These are phyloP conservation scores for Leucopsar rothschildi DNA, from an alignment of 2,113 vertebrate species.

Conservation along the genomic window DNA sequence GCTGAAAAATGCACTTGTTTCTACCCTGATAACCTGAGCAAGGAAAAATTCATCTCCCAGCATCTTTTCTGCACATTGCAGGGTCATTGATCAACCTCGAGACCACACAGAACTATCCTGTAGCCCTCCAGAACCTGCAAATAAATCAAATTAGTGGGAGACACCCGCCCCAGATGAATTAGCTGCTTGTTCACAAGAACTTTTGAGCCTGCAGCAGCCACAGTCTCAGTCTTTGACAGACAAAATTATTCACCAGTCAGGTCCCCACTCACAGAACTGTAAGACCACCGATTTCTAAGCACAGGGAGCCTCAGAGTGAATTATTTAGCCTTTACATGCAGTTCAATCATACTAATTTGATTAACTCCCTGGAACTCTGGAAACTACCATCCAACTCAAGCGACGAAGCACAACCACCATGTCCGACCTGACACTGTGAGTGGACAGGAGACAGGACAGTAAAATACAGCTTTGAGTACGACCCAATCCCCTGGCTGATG, in stretches of 20 bases:
- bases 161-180: neutral
- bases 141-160: neutral
- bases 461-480: neutral
- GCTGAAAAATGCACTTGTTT: neutral
- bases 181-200: neutral
- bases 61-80: neutral
- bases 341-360: neutral
- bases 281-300: neutral
- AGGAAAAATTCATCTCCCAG: neutral
- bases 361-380: neutral
- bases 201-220: neutral
- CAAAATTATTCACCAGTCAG: neutral
- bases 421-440: fast-evolving
- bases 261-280: neutral
- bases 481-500: neutral
- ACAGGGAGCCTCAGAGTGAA: neutral
- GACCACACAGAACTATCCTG: neutral
- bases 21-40: neutral
- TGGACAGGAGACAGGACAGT: neutral
- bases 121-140: neutral
- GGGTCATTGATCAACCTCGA: neutral
- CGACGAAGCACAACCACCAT: fast-evolving
- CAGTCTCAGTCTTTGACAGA: fast-evolving
- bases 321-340: neutral
- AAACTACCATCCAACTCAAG: neutral